Evolutionary conservation across 2,888 invertebrate species (phyloP), one percentile per base, ranked within the genome.

Genomic region (Callyntrura sp.): DNA sequence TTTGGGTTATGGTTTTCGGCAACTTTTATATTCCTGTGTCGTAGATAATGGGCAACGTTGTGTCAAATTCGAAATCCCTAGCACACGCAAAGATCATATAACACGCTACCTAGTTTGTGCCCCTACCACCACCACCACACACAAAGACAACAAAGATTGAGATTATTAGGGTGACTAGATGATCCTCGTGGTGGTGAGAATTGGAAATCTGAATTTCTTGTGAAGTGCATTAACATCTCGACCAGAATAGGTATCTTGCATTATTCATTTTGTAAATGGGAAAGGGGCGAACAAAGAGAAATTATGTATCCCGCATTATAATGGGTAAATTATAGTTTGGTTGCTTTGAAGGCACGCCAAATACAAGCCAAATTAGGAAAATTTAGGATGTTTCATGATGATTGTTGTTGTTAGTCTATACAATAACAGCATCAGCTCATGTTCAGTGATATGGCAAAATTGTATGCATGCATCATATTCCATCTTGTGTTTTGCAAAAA

Each of bases 361-460:
- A 60, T 57, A 11, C 0, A 6, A 11, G 57, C 79, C 60, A 79
- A 79, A 79, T 79, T 79, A 79, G 60, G 79, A 14, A 79, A 11
- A 17, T 79, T 60, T 57, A 65, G 62, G n/a, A 65, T 65, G 12
- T 9, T 60, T 60, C 60, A 20, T 20, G 20, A 20, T 60, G 60
- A 11, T 20, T 60, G 60, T 20, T 65, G 23, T 20, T 60, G 60
- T 20, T 65, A 8, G 28, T 35, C 35, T 35, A 6, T 6, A 35
- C 35, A 35, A 6, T 6, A 35, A 35, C 35, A 35, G 35, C 35
- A 35, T 35, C 35, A 35, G 35, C 35, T 35, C n/a, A n/a, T n/a
- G n/a, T n/a, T n/a, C 35, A 6, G 35, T 4, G 35, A 35, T 35
- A 6, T 35, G 35, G 35, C 6, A 35, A n/a, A 35, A 35, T 35